Conservation (phyloP, 2,113 vertebrate species). For the Tupaia chinensis region DNA sequence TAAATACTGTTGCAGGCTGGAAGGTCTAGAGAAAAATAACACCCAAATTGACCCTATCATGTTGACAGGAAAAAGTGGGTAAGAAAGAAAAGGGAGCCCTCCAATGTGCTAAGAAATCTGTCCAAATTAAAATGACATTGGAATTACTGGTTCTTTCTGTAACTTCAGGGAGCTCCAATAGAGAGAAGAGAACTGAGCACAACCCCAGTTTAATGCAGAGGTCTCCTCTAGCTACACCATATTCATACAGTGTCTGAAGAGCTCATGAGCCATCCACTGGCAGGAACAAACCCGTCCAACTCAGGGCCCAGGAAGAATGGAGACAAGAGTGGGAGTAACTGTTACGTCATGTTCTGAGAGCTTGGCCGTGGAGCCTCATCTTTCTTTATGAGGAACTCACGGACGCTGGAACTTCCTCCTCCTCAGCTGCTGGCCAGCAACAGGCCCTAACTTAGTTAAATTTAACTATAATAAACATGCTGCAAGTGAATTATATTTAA, state of each 20-base stretch:
- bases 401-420: slow-evolving; percentile 57
- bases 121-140: not conserved
- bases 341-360: slow-evolving; percentile 30
- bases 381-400: slow-evolving; percentile 29
- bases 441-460: slow-evolving; percentile 67
- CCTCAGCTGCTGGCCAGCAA: slow-evolving; percentile 68
- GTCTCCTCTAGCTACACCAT: not conserved
- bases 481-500: slow-evolving; percentile 75
- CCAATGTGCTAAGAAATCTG: not conserved
- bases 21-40: not conserved
- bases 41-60: not conserved
- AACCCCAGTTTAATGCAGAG: not conserved
- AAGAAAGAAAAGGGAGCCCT: not conserved
- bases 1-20: not conserved
- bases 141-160: not conserved
- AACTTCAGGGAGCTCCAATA: not conserved
- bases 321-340: not conserved
- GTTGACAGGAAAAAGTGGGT: not conserved
- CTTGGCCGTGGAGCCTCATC: not conserved
- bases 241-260: rapidly evolving
- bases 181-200: not conserved
- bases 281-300: not conserved
- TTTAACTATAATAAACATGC: slow-evolving; percentile 73
- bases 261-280: not conserved
- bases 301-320: not conserved